Percentiles rank a stretch among this genome's conserved stretches.
These are phyloP conservation scores for Colaptes auratus DNA, from an alignment of 2,113 vertebrate genomes.

Conservation along the genomic window DNA sequence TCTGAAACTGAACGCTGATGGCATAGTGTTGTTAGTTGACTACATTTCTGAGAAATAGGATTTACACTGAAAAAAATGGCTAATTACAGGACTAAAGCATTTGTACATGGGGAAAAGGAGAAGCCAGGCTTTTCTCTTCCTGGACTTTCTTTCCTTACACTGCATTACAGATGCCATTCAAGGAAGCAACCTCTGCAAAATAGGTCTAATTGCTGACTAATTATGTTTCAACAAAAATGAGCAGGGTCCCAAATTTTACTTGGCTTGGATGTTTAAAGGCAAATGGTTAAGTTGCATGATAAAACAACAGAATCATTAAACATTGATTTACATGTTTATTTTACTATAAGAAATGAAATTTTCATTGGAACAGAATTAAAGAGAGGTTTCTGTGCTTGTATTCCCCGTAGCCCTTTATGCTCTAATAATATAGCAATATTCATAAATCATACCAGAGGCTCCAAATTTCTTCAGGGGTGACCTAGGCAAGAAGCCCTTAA, in stretches of 20 bases:
- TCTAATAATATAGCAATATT: constrained; percentile 27
- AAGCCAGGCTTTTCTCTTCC: constrained; percentile 3
- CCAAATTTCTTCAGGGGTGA: constrained; percentile 59
- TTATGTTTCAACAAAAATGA: constrained; percentile 7
- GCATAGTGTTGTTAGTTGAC: not conserved
- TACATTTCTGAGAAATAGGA: not conserved
- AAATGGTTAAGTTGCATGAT: not conserved
- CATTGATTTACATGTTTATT: constrained; percentile 57
- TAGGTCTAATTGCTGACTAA: constrained; percentile 13
- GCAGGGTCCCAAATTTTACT: constrained; percentile 6
- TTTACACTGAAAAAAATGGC: not conserved
- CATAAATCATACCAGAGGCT: constrained; percentile 59
- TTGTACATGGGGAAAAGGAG: not conserved
- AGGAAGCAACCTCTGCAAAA: not conserved
- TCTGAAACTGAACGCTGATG: not conserved
- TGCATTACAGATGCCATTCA: not conserved
- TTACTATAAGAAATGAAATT: constrained; percentile 51
- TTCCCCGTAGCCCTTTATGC: constrained; percentile 25
- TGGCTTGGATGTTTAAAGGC: constrained; percentile 32
- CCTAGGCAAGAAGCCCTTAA: constrained; percentile 54
- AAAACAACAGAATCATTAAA: constrained; percentile 29
- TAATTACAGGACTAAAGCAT: not conserved
- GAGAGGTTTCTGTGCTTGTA: constrained; percentile 38
- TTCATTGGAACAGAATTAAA: constrained; percentile 50
- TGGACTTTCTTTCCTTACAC: not conserved